Evolutionary conservation across 64 coral and sea anemone genomes (phyloP).

Genomic region (Dendrophyllia cribrosa): DNA sequence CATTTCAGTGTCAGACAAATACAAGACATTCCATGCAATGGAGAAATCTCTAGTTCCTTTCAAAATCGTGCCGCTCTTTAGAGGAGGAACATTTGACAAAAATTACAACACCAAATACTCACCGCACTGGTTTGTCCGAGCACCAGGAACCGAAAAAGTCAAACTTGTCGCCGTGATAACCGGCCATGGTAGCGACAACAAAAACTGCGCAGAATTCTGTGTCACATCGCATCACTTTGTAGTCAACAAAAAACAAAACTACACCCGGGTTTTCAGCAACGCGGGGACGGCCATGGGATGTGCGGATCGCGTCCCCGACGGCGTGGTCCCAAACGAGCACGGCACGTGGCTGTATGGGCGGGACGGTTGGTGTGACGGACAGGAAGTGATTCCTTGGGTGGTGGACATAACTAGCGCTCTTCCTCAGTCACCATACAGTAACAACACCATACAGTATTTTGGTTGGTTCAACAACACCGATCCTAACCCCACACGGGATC

Average conservation of each 20-base stretch:
- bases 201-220: conserved; percentile 82
- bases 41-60: conserved; percentile 77
- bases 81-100: conserved; percentile 79
- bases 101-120: conserved; percentile 84
- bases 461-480: conserved; percentile 80
- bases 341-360: conserved; percentile 81
- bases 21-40: conserved; percentile 63
- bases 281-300: conserved; percentile 66
- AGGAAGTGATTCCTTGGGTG: conserved; percentile 89
- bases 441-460: conserved; percentile 72
- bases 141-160: conserved; percentile 49
- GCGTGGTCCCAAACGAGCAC: conserved; percentile 52
- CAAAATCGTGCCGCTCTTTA: conserved; percentile 64
- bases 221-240: conserved; percentile 89
- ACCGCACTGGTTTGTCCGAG: conserved; percentile 22
- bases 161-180: conserved; percentile 90
- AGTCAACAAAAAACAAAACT: conserved; percentile 59
- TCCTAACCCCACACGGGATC: conserved; percentile 73
- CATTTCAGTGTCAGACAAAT: conserved; percentile 45
- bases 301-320: conserved; percentile 20
- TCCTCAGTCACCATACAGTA: not conserved
- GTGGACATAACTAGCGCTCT: conserved; percentile 60
- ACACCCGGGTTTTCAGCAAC: conserved; percentile 78
- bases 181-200: conserved; percentile 83
- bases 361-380: conserved; percentile 83